A percentile compares a stretch with the other conserved stretches of the same genome.
These are phyloP conservation scores for Nomada flava DNA, from an alignment of 2,888 invertebrate genomes.

Conservation along the genomic window DNA sequence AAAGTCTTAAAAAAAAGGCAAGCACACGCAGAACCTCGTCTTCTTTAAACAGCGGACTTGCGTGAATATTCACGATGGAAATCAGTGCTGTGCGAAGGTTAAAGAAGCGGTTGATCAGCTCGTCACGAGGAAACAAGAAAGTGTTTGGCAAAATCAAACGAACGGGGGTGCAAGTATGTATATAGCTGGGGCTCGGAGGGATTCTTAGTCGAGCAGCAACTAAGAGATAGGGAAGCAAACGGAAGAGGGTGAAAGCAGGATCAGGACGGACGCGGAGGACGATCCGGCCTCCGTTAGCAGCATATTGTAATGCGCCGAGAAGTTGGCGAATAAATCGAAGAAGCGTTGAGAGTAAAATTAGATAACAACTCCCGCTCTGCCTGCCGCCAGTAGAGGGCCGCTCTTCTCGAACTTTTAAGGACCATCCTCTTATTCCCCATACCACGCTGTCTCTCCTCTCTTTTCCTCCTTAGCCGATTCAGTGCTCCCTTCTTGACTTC, in stretches of 20 bases:
- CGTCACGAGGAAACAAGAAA: slow-evolving; percentile 27
- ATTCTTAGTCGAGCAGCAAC: slow-evolving; percentile 41
- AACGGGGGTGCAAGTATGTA: slow-evolving; percentile 29
- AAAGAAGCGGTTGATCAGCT: slow-evolving; percentile 46
- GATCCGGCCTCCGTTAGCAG: slow-evolving; percentile 79
- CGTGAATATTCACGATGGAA: not conserved
- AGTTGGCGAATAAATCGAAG: slow-evolving; percentile 84
- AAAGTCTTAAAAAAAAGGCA: too few species aligned
- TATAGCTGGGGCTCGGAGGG: slow-evolving; percentile 18
- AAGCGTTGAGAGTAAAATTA: slow-evolving; percentile 85
- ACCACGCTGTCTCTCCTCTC: slow-evolving; percentile 54
- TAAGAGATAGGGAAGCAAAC: slow-evolving; percentile 51
- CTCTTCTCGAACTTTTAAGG: slow-evolving; percentile 82
- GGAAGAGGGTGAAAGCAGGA: slow-evolving; percentile 52
- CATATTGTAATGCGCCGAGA: slow-evolving; percentile 84
- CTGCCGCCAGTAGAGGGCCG: slow-evolving; percentile 73
- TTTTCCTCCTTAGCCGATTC: slow-evolving; percentile 27
- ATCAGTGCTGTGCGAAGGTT: slow-evolving; percentile 21
- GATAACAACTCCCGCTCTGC: slow-evolving; percentile 83
- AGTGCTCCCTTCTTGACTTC: slow-evolving; percentile 44
- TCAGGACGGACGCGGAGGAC: slow-evolving; percentile 61
- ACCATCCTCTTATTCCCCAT: slow-evolving; percentile 78
- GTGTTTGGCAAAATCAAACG: slow-evolving; percentile 51
- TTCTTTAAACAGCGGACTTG: not conserved
- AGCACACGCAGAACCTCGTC: too few species aligned